These are phyloP conservation scores for Pocota personata DNA, from an alignment of 2,888 invertebrate genomes.

Conservation along the genomic window DNA sequence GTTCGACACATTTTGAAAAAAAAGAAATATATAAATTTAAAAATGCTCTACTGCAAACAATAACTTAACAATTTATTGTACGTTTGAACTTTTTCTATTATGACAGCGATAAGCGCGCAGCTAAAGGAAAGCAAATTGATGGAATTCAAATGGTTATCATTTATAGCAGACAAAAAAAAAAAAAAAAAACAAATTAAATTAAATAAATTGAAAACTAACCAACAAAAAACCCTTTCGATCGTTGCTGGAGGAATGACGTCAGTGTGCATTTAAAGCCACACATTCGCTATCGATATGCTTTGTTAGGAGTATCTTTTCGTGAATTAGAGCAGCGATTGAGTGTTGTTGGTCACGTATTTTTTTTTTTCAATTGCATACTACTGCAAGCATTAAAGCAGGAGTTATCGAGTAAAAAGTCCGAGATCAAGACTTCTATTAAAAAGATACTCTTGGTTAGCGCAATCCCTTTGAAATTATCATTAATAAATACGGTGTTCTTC, in stretches of 20 bases:
- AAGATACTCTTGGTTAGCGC: too few species aligned
- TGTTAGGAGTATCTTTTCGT: slow-evolving; percentile 6
- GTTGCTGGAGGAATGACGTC: slow-evolving; percentile 27
- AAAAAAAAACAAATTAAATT: not conserved
- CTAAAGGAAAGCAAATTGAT: slow-evolving; percentile 41
- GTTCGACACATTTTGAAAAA: slow-evolving; percentile 47
- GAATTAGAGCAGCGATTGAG: slow-evolving; percentile 36
- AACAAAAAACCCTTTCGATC: slow-evolving; percentile 8
- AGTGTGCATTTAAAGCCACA: slow-evolving; percentile 6
- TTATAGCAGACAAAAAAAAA: not conserved
- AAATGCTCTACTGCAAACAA: slow-evolving; percentile 48
- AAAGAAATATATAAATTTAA: slow-evolving; percentile 48
- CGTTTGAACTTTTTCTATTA: slow-evolving; percentile 66
- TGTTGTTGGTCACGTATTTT: slow-evolving; percentile 36
- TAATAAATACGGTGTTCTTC: too few species aligned
- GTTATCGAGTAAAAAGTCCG: too few species aligned
- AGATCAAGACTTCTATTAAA: too few species aligned
- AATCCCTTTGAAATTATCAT: too few species aligned
- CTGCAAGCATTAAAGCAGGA: too few species aligned
- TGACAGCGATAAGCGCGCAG: slow-evolving; percentile 52
- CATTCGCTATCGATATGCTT: slow-evolving; percentile 23
- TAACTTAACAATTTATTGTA: slow-evolving; percentile 56
- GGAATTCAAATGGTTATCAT: slow-evolving; percentile 26
- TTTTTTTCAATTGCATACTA: not conserved
- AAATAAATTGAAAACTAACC: not conserved